Percentiles rank a stretch among this genome's conserved stretches.
These are phyloP conservation scores for Cosmia trapezina DNA, from an alignment of 2,888 invertebrate species.

Conservation along the genomic window DNA sequence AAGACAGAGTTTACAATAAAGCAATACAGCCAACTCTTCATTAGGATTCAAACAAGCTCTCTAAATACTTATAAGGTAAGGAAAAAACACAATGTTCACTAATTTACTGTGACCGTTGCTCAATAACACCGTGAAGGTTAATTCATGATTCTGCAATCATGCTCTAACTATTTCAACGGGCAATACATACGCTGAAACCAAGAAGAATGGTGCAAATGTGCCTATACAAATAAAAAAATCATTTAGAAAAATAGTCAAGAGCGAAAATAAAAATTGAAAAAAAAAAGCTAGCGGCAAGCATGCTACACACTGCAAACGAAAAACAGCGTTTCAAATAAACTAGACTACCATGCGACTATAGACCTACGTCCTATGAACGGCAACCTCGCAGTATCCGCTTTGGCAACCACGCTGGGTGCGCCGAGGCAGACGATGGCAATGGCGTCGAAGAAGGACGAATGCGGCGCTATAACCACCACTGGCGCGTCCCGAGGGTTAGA, in stretches of 20 bases:
- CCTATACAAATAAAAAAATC: slow-evolving; percentile 3
- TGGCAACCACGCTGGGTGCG: slow-evolving; percentile 97
- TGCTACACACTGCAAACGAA: slow-evolving; percentile 40
- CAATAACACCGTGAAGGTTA: slow-evolving; percentile 53
- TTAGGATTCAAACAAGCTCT: slow-evolving; percentile 40
- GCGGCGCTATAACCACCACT: slow-evolving; percentile 96
- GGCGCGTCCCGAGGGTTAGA: slow-evolving; percentile 93
- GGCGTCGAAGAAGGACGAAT: slow-evolving; percentile 97
- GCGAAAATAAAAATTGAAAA: neutral
- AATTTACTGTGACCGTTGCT: slow-evolving; percentile 38
- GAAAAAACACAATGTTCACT: slow-evolving; percentile 46
- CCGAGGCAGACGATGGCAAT: slow-evolving; percentile 95
- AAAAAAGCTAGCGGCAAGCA: slow-evolving; percentile 36
- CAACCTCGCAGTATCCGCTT: slow-evolving; percentile 94
- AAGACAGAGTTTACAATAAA: slow-evolving; percentile 3
- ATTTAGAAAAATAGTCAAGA: neutral
- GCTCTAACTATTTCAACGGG: slow-evolving; percentile 49
- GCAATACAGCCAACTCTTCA: slow-evolving; percentile 8
- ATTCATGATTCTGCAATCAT: slow-evolving; percentile 42
- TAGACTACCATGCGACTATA: slow-evolving; percentile 47
- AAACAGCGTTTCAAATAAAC: slow-evolving; percentile 23
- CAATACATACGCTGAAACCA: slow-evolving; percentile 26
- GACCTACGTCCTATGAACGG: slow-evolving; percentile 97
- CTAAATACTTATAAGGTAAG: slow-evolving; percentile 40
- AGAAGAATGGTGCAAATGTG: slow-evolving; percentile 7